Evolutionary conservation across 2,113 vertebrate genomes (phyloP), one percentile per base, ranked within the genome.

Genomic region (Apeltes quadracus): DNA sequence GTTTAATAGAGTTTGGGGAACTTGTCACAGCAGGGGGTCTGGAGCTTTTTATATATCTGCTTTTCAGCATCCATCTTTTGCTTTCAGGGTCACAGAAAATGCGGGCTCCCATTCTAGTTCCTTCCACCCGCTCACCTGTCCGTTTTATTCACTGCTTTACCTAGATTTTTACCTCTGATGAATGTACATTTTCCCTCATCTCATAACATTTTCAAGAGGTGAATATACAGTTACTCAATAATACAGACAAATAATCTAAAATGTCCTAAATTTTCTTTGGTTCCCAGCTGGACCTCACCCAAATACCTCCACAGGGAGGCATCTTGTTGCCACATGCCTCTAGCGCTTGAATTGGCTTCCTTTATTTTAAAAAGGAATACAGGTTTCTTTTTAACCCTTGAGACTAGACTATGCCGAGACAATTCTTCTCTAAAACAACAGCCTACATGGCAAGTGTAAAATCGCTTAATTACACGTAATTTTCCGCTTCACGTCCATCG

Each of bases 1-100:
- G 87, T 91, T 92, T 92, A 91, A 93, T 93, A 83, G 86, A 90
- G 88, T 93, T 91, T 76, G 74, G 76, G 76, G 46, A 92, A 93
- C 84, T 89, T 89, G 75, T 72, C 86, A 46, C 89, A 85, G 87
- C 58, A 23, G 91, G 87, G 61, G 87, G 89, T 88, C 88, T n/a
- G 5, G 36, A 86, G 79, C 54, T 69, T 71, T 69, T 44, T 69
- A 57, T 51, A 15, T 67, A 25, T 69, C 38, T 1, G 23, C 32
- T 50, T 79, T 55, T 66, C 36, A 69, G 51, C 59, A 58, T 82
- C 61, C 63, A 63, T 79, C 63, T 71, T 68, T 29, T 70, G 29
- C 61, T 75, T 79, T 86, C 59, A 82, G 81, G 82, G 69, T 84
- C 81, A 75, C 43, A 72, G 59, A 81, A 65, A 84, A 16, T 2